These are phyloP conservation scores for Picus viridis DNA, from an alignment of 2,797 vertebrate species.

Conservation along the genomic window DNA sequence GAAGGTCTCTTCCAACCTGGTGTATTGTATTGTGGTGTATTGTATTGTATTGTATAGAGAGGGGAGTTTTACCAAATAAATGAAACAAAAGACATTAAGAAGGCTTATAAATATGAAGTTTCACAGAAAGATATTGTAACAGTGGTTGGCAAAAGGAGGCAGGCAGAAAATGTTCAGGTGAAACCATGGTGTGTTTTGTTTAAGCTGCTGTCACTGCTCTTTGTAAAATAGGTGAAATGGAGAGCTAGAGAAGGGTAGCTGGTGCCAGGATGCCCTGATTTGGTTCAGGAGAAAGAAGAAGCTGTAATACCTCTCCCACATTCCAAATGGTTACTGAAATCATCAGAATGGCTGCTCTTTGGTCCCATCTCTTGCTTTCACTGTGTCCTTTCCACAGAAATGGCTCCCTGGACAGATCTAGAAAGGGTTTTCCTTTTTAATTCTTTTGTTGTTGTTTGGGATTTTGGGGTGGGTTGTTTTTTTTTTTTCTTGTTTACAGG, in stretches of 20 bases:
- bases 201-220: neutral
- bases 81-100: neutral
- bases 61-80: neutral
- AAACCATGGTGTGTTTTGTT: accelerated
- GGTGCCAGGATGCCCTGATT: neutral
- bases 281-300: neutral
- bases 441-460: neutral
- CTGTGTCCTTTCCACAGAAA: neutral
- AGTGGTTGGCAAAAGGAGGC: neutral
- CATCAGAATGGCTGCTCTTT: neutral
- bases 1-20: no score
- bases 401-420: neutral
- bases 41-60: neutral
- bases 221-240: neutral
- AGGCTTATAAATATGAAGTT: neutral
- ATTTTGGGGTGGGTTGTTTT: no score
- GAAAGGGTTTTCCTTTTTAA: neutral
- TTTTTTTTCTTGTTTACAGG: no score
- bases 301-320: neutral
- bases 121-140: neutral
- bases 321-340: neutral
- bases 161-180: neutral
- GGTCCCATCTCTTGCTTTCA: neutral
- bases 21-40: no score
- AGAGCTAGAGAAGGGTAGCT: neutral